Evolutionary conservation across 2,113 vertebrate species (phyloP), one percentile per base, ranked within the genome.

Genomic region (Australoheros scitulus): DNA sequence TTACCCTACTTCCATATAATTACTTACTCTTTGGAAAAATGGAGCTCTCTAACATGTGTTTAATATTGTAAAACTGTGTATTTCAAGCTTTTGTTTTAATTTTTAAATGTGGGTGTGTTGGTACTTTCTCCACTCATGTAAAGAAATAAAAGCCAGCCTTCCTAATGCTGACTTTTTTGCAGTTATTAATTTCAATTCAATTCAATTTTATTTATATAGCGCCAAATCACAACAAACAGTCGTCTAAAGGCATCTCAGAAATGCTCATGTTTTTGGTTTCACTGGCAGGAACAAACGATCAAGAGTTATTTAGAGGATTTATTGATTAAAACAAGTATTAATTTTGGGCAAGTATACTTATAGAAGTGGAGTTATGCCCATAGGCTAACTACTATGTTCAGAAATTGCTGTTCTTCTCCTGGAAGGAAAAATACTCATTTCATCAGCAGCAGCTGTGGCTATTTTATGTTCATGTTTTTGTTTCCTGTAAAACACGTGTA

Each of bases 241-340:
- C 29, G 4, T 5, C 29, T 4, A 3, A 29, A 29, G 29, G 29
- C 6, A 4, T 17, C 50, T 50, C 43, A 70, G 17, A 68, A 68
- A 32, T 52, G 24, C 0, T 20, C 29, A 24, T 3, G 29, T 0
- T 2, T 29, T 9, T 70, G 15, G 24, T 20, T 50, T 50, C 1
- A 3, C 26, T 17, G 64, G 24, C 1, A 0, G 26, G 41, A 50
- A 15, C 64, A 65, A 26, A 41, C 26, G 24, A 43, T 65, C 38
- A 24, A 3, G 9, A 65, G 8, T 43, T 68, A 26, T 47, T 68
- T 24, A 52, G 47, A 52, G 47, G 15, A 52, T 52, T 52, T 18
- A 52, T 50, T 7, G 15, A 50, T 50, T 50, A 24, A 0, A 43
- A 7, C 7, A 17, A 6, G 63, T 47, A n/a, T 47, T 68, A 15